Base-by-base conservation (phyloP, 2,113 vertebrate genomes). In the Jaculus jaculus region DNA sequence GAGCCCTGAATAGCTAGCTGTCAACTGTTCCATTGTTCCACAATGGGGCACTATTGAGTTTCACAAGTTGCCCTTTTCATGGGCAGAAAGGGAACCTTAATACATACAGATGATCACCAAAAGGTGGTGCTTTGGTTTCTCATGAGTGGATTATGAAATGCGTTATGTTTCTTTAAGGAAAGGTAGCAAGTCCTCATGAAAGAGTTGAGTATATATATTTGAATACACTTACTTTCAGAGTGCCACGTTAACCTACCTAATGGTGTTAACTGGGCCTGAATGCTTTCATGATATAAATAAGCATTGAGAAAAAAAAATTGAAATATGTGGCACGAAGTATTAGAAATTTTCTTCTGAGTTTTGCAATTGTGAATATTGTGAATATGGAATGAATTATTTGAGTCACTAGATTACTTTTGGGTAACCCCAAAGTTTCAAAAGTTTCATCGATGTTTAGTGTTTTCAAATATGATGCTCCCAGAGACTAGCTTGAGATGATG, bases 1-100 rank as follows among this genome's bases (percentile, higher is more conserved):
- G 69, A 81, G 24, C n/a, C 32, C 34, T n/a, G n/a, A 80, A 74
- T n/a, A n/a, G n/a, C n/a, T 28, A n/a, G 58, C 26, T 65, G 80
- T 88, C 80, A 47, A 0, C 96, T 92, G 89, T 73, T 21, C 30
- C 47, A 6, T 39, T 74, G 28, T 65, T 92, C 96, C 95, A 96
- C 96, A 96, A 42, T 73, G 95, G 96, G 95, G 86, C 92, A 74
- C 91, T 95, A 77, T 82, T 96, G 96, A 95, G 89, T 95, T 97
- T 95, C 85, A 51, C 30, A 94, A 94, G 13, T 47, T 87, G 47
- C 60, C 86, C 77, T 89, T 94, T 78, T 32, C 34, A 28, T 9
- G 60, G 51, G 32, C 8, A 86, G 75, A 66, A 66, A 83, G n/a
- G 61, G 60, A 93, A 63, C 32, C 11, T 16, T 65, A 54, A 60